Evolutionary conservation across 2,888 invertebrate genomes (phyloP).

Genomic region (Drosophila dives): DNA sequence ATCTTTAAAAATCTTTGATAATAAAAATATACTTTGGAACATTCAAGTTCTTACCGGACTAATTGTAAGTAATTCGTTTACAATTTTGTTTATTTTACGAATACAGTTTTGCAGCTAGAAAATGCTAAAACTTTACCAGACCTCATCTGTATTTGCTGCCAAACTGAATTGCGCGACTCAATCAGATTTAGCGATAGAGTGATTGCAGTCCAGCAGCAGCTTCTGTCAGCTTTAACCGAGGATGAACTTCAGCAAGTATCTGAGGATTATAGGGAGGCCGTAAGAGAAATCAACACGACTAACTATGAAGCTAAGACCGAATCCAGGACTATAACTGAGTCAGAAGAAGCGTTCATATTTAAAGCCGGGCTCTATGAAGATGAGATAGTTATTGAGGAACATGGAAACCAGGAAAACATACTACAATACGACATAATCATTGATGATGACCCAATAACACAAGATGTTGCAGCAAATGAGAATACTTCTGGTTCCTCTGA

Average conservation of each 20-base stretch:
- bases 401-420: constrained; percentile 7
- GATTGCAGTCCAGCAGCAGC: constrained; percentile 43
- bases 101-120: constrained; percentile 32
- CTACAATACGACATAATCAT: constrained; percentile 45
- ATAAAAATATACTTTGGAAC: constrained; percentile 40
- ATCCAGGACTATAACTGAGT: neutral
- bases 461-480: constrained; percentile 7
- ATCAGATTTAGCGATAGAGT: constrained; percentile 51
- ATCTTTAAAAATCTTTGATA: constrained; percentile 45
- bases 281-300: constrained; percentile 12
- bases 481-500: neutral
- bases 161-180: constrained; percentile 41
- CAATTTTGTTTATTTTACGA: neutral
- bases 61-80: constrained; percentile 23
- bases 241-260: constrained; percentile 41
- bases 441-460: constrained; percentile 21
- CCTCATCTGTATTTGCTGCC: constrained; percentile 50
- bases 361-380: constrained; percentile 3
- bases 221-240: constrained; percentile 35
- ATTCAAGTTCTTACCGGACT: constrained; percentile 53
- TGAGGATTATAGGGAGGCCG: constrained; percentile 25
- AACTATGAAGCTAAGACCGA: constrained; percentile 13
- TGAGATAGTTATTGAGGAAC: constrained; percentile 3
- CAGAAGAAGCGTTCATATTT: constrained; percentile 7
- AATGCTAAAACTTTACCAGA: constrained; percentile 40